phyloP scores from a whole-genome alignment of 2,113 vertebrate species.

The Dunckerocampus dactyliophorus region DNA sequence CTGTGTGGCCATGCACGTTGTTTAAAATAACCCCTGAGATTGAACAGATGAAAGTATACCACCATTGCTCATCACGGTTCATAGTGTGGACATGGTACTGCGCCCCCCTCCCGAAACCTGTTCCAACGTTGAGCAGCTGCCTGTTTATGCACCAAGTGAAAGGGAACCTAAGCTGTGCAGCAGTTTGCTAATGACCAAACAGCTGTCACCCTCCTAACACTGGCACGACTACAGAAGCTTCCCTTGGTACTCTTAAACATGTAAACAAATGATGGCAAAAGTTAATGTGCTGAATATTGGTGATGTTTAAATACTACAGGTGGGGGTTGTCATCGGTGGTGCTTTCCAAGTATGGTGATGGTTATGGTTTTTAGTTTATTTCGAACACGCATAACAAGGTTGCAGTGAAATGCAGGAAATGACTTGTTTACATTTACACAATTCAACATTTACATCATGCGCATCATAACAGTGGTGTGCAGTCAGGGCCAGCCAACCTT shows the following conservation, averaged over 20 bases:
- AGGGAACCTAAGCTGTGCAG: slow-evolving; percentile 22
- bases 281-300: slow-evolving; percentile 27
- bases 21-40: not conserved
- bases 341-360: slow-evolving; percentile 12
- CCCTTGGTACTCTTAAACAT: slow-evolving; percentile 28
- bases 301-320: slow-evolving; percentile 28
- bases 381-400: no score
- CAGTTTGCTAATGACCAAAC: slow-evolving; percentile 46
- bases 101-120: not conserved
- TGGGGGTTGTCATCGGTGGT: slow-evolving; percentile 8
- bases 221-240: slow-evolving; percentile 18
- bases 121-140: slow-evolving; percentile 4
- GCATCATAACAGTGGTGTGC: no score
- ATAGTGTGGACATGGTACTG: slow-evolving; percentile 13
- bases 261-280: slow-evolving; percentile 19
- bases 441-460: no score
- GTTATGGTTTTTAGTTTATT: no score
- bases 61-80: slow-evolving; percentile 3
- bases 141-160: slow-evolving; percentile 3
- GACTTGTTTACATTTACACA: no score
- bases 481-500: no score
- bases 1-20: not conserved
- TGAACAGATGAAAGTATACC: not conserved
- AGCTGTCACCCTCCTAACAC: slow-evolving; percentile 47
- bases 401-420: no score